A percentile compares a stretch with the other conserved stretches of the same genome.
phyloP scores from a whole-genome alignment of 2,888 invertebrate species.

The Ennomos erosarius region DNA sequence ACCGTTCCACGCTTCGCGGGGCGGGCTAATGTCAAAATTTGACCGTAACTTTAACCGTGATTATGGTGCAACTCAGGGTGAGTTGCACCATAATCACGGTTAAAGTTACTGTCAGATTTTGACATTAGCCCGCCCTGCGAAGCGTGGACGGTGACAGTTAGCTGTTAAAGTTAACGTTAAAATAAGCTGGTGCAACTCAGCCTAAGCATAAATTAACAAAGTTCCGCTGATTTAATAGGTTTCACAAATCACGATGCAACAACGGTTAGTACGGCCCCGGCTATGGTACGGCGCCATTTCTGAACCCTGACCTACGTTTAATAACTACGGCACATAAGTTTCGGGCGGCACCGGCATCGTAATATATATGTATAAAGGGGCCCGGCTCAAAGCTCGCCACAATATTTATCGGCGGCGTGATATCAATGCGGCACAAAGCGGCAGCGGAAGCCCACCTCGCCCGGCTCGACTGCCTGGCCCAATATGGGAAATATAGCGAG shows the following conservation, averaged over 20 bases:
- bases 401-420: conserved; percentile 83
- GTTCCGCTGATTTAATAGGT: background rate
- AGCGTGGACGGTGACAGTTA: too few relatives aligned
- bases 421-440: conserved; percentile 80
- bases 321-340: conserved; percentile 28
- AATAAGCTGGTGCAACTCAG: too few relatives aligned
- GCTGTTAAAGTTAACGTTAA: too few relatives aligned
- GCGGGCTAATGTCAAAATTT: too few relatives aligned
- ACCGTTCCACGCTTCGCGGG: too few relatives aligned
- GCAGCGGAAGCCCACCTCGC: conserved; percentile 79
- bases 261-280: conserved; percentile 16
- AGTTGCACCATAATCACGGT: too few relatives aligned
- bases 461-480: conserved; percentile 48
- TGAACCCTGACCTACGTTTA: conserved; percentile 34
- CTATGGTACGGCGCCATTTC: conserved; percentile 13
- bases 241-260: conserved; percentile 9
- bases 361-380: conserved; percentile 43
- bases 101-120: too few relatives aligned
- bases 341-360: conserved; percentile 22
- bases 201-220: conserved; percentile 10
- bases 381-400: conserved; percentile 75
- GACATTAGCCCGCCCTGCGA: too few relatives aligned
- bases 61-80: too few relatives aligned
- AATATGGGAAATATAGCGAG: conserved; percentile 27
- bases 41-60: too few relatives aligned